Percentiles rank a stretch among this genome's conserved stretches.
Evolutionary conservation across 2,888 invertebrate genomes (phyloP).

Genomic region (Hoplodrina ambigua): DNA sequence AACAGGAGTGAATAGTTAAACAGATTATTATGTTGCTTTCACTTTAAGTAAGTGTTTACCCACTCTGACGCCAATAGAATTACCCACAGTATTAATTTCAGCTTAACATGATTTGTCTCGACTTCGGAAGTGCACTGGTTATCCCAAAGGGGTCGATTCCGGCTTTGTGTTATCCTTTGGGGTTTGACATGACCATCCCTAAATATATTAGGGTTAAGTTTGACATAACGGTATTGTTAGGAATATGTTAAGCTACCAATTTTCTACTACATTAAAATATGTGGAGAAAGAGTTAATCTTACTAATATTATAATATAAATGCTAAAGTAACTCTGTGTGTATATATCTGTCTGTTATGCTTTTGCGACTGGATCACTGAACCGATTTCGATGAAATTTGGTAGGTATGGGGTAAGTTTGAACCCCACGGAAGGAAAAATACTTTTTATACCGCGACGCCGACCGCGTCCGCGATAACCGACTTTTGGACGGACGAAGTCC

Average conservation of each 20-base stretch:
- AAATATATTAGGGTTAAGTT: constrained; percentile 3
- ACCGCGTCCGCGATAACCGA: too few relatives aligned
- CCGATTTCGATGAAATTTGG: too few relatives aligned
- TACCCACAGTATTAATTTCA: neutral
- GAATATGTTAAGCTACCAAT: neutral
- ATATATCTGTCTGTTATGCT: too few relatives aligned
- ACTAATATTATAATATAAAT: too few relatives aligned
- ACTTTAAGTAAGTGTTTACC: neutral
- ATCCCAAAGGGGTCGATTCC: neutral
- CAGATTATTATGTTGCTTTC: too few relatives aligned
- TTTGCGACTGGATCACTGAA: too few relatives aligned
- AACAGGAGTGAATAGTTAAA: too few relatives aligned
- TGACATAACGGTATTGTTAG: neutral
- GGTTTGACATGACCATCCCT: constrained; percentile 1
- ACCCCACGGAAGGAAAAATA: too few relatives aligned
- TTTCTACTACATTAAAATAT: neutral
- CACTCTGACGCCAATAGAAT: neutral
- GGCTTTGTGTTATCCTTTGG: neutral
- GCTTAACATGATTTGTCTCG: constrained; percentile 12
- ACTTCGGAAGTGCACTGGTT: constrained; percentile 15
- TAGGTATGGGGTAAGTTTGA: too few relatives aligned
- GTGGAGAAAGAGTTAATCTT: neutral
- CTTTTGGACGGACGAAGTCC: too few relatives aligned
- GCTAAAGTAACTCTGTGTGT: too few relatives aligned
- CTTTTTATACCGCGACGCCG: too few relatives aligned